Evolutionary conservation across 2,113 vertebrate genomes (phyloP).

Genomic region (Cairina moschata): DNA sequence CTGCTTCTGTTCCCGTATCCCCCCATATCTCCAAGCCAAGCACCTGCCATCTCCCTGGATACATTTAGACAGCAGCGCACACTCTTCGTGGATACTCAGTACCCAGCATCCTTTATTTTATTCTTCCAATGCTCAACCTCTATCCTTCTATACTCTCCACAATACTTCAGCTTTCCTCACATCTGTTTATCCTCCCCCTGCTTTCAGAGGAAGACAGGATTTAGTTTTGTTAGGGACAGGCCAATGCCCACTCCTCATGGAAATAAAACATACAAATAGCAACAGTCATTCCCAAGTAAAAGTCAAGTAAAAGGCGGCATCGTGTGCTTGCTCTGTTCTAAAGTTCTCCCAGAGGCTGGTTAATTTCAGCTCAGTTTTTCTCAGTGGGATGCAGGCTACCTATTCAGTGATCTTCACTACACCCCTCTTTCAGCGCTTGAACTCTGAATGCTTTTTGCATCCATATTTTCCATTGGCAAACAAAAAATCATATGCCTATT

Average conservation of each 20-base stretch:
- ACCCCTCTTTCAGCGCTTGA: neutral
- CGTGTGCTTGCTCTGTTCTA: neutral
- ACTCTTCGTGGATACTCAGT: neutral
- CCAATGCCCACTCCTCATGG: neutral
- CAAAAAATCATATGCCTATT: neutral
- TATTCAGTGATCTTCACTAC: neutral
- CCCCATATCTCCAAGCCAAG: neutral
- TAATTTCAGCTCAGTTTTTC: neutral
- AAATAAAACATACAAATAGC: neutral
- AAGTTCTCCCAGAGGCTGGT: neutral
- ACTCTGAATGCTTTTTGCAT: neutral
- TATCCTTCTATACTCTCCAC: neutral
- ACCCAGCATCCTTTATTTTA: neutral
- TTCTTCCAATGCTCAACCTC: neutral
- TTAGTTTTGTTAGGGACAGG: neutral
- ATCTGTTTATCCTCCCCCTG: neutral
- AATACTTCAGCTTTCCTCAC: neutral
- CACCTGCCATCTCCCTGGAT: neutral
- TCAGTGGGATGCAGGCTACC: neutral
- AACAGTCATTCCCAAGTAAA: neutral
- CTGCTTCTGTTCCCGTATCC: neutral
- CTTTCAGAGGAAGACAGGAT: neutral
- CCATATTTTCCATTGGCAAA: neutral
- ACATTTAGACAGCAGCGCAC: neutral
- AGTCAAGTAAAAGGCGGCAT: neutral